These are phyloP conservation scores for Napeogenes inachia DNA, from an alignment of 2,888 invertebrate species.

Conservation along the genomic window DNA sequence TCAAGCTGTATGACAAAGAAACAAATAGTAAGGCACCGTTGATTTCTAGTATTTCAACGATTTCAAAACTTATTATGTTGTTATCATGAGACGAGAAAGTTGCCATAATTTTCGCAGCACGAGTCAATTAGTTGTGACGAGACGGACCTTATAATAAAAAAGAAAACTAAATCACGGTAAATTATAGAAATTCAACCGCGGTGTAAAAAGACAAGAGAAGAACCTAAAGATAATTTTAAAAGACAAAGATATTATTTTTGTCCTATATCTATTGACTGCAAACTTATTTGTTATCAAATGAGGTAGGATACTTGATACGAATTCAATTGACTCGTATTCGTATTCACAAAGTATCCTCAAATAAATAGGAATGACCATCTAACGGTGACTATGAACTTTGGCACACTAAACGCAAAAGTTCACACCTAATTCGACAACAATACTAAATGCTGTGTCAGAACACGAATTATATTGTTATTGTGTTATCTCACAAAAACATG, in stretches of 20 bases:
- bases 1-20: background rate
- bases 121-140: constrained; percentile 24
- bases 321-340: too few species aligned
- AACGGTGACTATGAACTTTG: constrained; percentile 65
- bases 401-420: constrained; percentile 52
- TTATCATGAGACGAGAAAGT: constrained; percentile 25
- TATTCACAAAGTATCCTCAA: background rate
- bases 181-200: constrained; percentile 25
- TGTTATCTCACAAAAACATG: constrained; percentile 12
- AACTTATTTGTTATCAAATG: background rate
- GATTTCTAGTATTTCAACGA: constrained; percentile 8
- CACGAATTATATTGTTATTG: constrained; percentile 19
- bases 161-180: constrained; percentile 28
- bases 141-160: constrained; percentile 25
- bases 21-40: constrained; percentile 6
- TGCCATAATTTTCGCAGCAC: constrained; percentile 26
- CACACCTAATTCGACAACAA: constrained; percentile 33
- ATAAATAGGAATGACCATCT: constrained; percentile 41
- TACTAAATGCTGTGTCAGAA: constrained; percentile 21
- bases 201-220: constrained; percentile 9
- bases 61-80: constrained; percentile 20
- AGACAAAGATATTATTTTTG: too few species aligned
- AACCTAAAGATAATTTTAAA: constrained; percentile 10
- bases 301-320: background rate
- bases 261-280: too few species aligned